A percentile compares a stretch with the other conserved stretches of the same genome.
phyloP scores from a whole-genome alignment of 2,888 invertebrate species.

The Xestia sexstrigata region DNA sequence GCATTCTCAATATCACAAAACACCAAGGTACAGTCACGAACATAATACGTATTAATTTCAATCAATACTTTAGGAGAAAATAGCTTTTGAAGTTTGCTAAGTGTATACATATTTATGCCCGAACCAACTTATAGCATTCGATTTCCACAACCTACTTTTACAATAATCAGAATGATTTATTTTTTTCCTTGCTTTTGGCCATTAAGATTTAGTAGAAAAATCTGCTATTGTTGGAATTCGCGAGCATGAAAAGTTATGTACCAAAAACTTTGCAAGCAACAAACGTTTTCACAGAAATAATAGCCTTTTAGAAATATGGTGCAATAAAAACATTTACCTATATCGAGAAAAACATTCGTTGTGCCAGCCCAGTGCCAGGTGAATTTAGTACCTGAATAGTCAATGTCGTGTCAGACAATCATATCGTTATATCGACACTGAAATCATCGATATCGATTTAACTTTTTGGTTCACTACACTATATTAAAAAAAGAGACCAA shows the following conservation, averaged over 20 bases:
- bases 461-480: constrained; percentile 54
- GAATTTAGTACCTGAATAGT: constrained; percentile 70
- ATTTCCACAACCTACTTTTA: constrained; percentile 36
- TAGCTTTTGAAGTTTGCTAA: background rate
- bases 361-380: constrained; percentile 78
- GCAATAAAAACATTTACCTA: constrained; percentile 65
- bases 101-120: background rate
- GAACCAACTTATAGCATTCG: constrained; percentile 37
- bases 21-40: background rate
- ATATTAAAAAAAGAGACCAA: constrained; percentile 6
- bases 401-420: constrained; percentile 74
- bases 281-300: constrained; percentile 64
- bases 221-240: constrained; percentile 50
- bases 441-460: constrained; percentile 56
- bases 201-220: constrained; percentile 63
- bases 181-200: constrained; percentile 35
- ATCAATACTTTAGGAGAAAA: background rate
- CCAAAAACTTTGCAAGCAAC: constrained; percentile 59
- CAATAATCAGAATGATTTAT: constrained; percentile 54
- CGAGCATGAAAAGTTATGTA: constrained; percentile 61
- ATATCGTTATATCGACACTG: constrained; percentile 71
- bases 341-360: constrained; percentile 64
- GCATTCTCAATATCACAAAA: background rate
- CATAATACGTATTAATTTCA: background rate
- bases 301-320: constrained; percentile 64